These are phyloP conservation scores for Mungos mungo DNA, from an alignment of 2,113 vertebrate genomes.

Conservation along the genomic window DNA sequence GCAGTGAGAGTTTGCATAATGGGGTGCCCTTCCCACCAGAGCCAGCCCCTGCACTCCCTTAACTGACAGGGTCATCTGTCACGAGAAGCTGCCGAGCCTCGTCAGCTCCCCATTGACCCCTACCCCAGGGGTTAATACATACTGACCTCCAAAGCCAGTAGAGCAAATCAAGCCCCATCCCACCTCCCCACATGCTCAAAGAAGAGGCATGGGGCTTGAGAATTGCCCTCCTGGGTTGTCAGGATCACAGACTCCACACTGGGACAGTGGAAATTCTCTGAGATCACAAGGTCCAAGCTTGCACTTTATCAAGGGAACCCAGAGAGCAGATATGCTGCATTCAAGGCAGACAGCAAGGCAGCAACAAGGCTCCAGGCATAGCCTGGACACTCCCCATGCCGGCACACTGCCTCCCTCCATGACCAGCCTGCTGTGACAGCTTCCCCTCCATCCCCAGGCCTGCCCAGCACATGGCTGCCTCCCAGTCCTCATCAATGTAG, in stretches of 20 bases:
- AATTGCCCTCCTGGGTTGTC: background rate
- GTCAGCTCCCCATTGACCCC: background rate
- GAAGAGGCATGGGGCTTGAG: background rate
- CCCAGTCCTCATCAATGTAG: background rate
- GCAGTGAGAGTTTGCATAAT: background rate
- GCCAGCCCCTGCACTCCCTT: background rate
- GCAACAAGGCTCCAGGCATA: background rate
- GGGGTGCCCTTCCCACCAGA: background rate
- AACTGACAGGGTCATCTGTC: background rate
- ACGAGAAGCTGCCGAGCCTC: background rate
- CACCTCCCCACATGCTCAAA: background rate
- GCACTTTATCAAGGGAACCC: background rate
- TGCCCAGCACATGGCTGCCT: background rate
- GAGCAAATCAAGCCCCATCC: background rate
- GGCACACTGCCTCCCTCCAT: background rate
- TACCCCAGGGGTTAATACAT: background rate
- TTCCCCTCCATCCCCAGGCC: background rate
- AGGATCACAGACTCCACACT: background rate
- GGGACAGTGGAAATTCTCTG: background rate
- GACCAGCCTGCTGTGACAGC: background rate
- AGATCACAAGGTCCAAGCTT: background rate
- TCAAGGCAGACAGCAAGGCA: background rate
- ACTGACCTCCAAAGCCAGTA: background rate
- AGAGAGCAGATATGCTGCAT: background rate
- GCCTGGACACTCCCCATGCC: background rate